Conservation (phyloP, 2,888 invertebrate genomes). For the Cynaeus angustus region DNA sequence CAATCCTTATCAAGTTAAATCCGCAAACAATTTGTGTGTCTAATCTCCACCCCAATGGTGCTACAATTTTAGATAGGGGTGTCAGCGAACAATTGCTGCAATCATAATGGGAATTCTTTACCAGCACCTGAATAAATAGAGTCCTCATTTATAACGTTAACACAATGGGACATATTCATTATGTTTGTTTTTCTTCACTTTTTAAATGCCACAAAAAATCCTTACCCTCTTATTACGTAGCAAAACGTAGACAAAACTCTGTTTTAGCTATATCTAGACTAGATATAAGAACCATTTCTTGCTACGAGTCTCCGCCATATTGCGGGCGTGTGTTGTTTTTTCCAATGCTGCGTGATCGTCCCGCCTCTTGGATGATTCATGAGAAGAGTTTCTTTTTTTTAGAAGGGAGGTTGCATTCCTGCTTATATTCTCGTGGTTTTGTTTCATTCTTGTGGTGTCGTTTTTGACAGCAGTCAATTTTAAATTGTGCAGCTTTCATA, state of each 20-base stretch:
- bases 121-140: conserved; percentile 37
- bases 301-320: conserved; percentile 61
- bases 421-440: conserved; percentile 19
- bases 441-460: conserved; percentile 35
- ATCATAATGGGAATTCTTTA: conserved; percentile 28
- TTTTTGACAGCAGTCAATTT: conserved; percentile 39
- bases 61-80: conserved; percentile 12
- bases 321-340: conserved; percentile 69
- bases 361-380: conserved; percentile 67
- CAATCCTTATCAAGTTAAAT: no score
- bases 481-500: conserved; percentile 38
- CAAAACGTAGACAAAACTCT: neutral
- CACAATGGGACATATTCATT: conserved; percentile 31
- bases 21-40: no score
- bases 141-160: conserved; percentile 23
- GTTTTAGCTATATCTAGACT: neutral
- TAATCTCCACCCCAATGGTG: neutral
- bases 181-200: conserved; percentile 27
- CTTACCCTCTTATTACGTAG: neutral
- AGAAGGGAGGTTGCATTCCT: conserved; percentile 43
- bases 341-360: conserved; percentile 58
- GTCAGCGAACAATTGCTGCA: conserved; percentile 36
- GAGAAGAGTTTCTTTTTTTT: conserved; percentile 53
- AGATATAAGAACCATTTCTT: conserved; percentile 11
- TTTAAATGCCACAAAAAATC: conserved; percentile 2